These are phyloP conservation scores for Procapra przewalskii DNA, from an alignment of 2,113 vertebrate genomes.

Conservation along the genomic window DNA sequence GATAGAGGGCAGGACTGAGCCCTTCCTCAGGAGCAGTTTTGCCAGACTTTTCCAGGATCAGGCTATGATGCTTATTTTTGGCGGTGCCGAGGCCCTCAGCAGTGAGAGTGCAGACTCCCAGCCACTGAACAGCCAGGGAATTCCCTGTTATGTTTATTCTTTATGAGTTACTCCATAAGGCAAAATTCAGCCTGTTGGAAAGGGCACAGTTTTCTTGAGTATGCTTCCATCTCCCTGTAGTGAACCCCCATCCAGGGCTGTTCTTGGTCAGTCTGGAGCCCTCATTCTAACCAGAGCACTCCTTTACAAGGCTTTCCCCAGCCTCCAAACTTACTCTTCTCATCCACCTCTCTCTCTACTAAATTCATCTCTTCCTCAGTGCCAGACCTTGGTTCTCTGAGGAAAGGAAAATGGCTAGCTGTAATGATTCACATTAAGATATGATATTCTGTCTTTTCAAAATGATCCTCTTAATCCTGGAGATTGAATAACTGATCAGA, in stretches of 20 bases:
- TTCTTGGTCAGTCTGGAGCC: neutral
- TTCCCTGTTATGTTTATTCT: neutral
- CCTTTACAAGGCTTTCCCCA: neutral
- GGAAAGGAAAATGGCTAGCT: neutral
- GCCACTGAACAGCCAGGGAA: neutral
- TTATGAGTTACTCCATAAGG: neutral
- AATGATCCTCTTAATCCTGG: neutral
- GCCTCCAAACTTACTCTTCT: neutral
- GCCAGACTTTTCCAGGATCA: neutral
- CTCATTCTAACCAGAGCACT: neutral
- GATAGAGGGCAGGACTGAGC: neutral
- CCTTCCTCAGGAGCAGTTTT: neutral
- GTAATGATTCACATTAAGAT: neutral
- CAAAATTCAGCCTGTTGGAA: neutral
- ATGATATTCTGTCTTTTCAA: neutral
- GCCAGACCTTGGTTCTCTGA: neutral
- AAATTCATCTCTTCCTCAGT: neutral
- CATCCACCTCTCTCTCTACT: neutral
- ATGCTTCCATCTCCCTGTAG: neutral
- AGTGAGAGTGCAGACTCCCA: neutral
- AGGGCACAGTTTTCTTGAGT: neutral
- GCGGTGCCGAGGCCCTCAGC: neutral
- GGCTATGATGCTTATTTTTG: neutral
- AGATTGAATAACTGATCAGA: neutral
- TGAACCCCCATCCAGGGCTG: neutral